Evolutionary conservation across 2,888 invertebrate genomes (phyloP), one percentile per base, ranked within the genome.

Genomic region (Dryadula phaetusa): DNA sequence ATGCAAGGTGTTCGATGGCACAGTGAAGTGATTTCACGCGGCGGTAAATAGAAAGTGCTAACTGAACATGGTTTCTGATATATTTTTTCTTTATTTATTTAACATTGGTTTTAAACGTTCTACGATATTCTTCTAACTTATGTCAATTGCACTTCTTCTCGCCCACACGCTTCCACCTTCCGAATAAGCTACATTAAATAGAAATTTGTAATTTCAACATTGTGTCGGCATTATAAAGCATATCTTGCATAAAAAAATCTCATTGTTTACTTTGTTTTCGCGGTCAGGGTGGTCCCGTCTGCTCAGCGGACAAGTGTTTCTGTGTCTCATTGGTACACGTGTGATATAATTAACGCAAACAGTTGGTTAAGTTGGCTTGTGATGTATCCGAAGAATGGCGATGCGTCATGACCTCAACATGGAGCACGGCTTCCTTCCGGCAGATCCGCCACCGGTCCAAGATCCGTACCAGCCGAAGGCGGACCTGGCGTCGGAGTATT

Each of bases 371-470:
- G n/a, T n/a, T n/a, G n/a, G n/a, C 54, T 54, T 66, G 62, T 64
- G 8, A 53, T 66, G 69, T 65, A 60, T 58, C 63, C 60, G 22
- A 56, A 66, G 88, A 85, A 90, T 91, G 91, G 86, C 88, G 20
- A 71, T 88, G 62, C 81, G 90, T 68, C 86, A 88, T 81, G 86
- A 91, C 80, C 80, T 83, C 70, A 71, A 53, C 70, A 92, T 93
- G 87, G 93, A 95, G 76, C 77, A 88, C 1, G 79, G 74, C 70
- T 92, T 92, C 87, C 93, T 88, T 74, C 86, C 85, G 87, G 95
- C 89, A 83, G 95, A 82, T 91, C 95, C 92, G 79, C 95, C 88
- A 82, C 95, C 86, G 85, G 93, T 86, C 86, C 90, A 82, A 1
- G 81, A 81, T 14, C 77, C 79, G 42, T 89, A 90, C 74, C 88